These are phyloP conservation scores for Eidolon helvum DNA, from an alignment of 2,113 vertebrate genomes.

Conservation along the genomic window DNA sequence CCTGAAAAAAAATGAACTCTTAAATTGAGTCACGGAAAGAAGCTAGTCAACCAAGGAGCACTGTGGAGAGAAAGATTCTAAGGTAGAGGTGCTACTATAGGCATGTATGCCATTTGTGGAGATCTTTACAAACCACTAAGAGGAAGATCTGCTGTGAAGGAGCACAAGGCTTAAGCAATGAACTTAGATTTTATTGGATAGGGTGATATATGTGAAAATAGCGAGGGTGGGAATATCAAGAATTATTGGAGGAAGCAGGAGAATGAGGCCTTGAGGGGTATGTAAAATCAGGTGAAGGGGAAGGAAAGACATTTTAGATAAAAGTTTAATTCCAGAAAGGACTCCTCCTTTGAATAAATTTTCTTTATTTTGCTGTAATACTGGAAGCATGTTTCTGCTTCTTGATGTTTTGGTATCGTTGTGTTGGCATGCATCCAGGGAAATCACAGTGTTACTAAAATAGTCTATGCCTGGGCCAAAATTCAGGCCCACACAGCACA, in stretches of 20 bases:
- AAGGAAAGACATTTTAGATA: neutral
- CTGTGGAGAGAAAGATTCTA: neutral
- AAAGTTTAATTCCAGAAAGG: neutral
- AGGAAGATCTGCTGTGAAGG: neutral
- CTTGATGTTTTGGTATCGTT: neutral
- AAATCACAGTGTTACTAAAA: constrained; percentile 10
- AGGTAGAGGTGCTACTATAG: rapidly evolving
- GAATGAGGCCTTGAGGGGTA: neutral
- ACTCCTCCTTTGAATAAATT: neutral
- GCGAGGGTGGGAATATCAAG: neutral
- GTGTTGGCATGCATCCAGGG: neutral
- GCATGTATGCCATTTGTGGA: neutral
- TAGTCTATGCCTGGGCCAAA: neutral
- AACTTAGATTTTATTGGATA: neutral
- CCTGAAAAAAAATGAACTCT: neutral
- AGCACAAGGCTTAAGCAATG: neutral
- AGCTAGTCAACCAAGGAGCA: neutral
- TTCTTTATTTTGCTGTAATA: neutral
- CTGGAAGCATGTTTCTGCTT: neutral
- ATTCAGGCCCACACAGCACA: neutral
- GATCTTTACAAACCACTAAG: neutral
- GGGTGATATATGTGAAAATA: neutral
- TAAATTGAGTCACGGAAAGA: neutral
- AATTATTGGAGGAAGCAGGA: neutral
- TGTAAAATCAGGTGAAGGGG: neutral